phyloP scores from a whole-genome alignment of 1,140 invertebrate genomes.

The Tetragnatha versicolor region DNA sequence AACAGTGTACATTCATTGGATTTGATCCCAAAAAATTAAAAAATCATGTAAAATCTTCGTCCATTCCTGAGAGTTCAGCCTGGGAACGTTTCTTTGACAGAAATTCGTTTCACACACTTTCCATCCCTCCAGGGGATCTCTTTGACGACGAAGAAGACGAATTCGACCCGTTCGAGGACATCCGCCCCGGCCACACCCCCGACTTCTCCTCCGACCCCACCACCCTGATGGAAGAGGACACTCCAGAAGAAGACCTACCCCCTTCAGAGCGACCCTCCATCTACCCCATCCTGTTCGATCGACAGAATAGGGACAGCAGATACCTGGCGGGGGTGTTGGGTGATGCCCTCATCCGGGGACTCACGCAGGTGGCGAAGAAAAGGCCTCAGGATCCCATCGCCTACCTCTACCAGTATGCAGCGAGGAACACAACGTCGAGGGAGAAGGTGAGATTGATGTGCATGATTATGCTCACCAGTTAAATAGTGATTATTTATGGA shows the following conservation, averaged over 20 bases:
- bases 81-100: too few relatives aligned
- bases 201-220: conserved; percentile 8
- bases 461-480: too few relatives aligned
- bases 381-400: conserved; percentile 82
- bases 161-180: conserved; percentile 3
- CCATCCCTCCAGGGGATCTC: background rate
- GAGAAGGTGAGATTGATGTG: too few relatives aligned
- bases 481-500: too few relatives aligned
- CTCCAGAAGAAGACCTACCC: too few relatives aligned
- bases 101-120: background rate
- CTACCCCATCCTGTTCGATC: conserved; percentile 46
- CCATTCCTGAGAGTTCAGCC: too few relatives aligned
- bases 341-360: conserved; percentile 83
- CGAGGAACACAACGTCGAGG: conserved; percentile 9
- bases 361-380: conserved; percentile 82
- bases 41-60: too few relatives aligned
- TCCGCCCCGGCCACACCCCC: conserved; percentile 12
- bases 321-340: conserved; percentile 70
- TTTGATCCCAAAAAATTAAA: too few relatives aligned
- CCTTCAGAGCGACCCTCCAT: background rate
- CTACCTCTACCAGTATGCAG: conserved; percentile 75
- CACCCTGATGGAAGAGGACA: background rate
- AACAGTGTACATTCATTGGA: too few relatives aligned
- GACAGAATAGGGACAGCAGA: conserved; percentile 35
- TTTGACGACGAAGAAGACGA: conserved; percentile 29